Evolutionary conservation across 2,113 vertebrate species (phyloP).

Genomic region (Brienomyrus longianalis): DNA sequence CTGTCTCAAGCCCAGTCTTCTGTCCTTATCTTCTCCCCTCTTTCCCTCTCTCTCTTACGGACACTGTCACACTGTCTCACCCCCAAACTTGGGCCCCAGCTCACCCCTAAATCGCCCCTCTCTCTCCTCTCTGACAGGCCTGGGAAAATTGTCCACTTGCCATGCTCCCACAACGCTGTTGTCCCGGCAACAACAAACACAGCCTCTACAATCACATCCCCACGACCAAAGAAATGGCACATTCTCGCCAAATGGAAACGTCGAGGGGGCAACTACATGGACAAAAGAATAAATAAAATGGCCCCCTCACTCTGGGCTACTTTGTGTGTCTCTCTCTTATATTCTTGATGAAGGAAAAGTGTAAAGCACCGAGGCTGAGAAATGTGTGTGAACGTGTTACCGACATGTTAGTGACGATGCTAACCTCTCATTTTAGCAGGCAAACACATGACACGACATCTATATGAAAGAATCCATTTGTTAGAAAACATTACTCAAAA

Average conservation of each 20-base stretch:
- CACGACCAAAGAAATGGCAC: slow-evolving; percentile 41
- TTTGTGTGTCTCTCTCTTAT: neutral
- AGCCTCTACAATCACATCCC: slow-evolving; percentile 25
- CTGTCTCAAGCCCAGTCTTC: neutral
- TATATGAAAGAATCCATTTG: neutral
- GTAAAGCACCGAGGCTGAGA: neutral
- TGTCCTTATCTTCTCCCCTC: neutral
- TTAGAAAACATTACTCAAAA: neutral
- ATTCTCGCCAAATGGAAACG: slow-evolving; percentile 19
- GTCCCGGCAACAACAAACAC: slow-evolving; percentile 40
- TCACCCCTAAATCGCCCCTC: slow-evolving; percentile 20
- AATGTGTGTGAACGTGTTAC: neutral
- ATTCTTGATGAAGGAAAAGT: neutral
- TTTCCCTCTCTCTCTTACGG: neutral
- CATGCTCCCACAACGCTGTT: slow-evolving; percentile 33
- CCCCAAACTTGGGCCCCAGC: slow-evolving; percentile 13
- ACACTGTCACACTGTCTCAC: neutral
- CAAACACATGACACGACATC: neutral
- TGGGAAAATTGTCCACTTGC: slow-evolving; percentile 52
- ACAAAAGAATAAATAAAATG: slow-evolving; percentile 29
- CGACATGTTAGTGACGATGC: neutral
- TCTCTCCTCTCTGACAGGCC: slow-evolving; percentile 34
- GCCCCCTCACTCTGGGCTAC: slow-evolving; percentile 4
- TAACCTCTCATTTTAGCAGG: neutral
- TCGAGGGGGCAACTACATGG: slow-evolving; percentile 24